Percentiles rank a stretch among this genome's conserved stretches.
Conservation (phyloP, 2,888 invertebrate species). For the Idaea dimidiata region DNA sequence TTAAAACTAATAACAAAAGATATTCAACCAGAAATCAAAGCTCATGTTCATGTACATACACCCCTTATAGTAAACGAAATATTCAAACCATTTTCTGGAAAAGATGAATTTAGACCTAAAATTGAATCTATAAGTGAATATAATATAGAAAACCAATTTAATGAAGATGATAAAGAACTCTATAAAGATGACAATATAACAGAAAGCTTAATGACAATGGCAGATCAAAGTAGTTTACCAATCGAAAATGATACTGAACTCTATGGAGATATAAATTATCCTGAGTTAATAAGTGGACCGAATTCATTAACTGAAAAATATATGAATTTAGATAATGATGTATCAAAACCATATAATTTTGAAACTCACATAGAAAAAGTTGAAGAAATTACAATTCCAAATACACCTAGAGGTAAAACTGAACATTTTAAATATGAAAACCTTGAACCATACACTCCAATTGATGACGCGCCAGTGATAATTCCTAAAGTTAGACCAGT, state of each 20-base stretch:
- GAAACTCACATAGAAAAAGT: background rate
- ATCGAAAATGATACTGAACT: conserved; percentile 8
- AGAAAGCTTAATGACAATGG: conserved; percentile 14
- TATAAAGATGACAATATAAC: conserved; percentile 12
- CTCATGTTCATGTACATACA: conserved; percentile 26
- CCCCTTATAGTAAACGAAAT: conserved; percentile 54
- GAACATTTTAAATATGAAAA: background rate
- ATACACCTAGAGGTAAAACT: conserved; percentile 8
- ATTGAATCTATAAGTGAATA: background rate
- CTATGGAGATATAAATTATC: no score
- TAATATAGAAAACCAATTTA: background rate
- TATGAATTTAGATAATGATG: background rate
- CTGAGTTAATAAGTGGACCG: background rate
- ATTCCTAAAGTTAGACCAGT: conserved; percentile 13
- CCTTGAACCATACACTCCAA: background rate
- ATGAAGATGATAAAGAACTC: conserved; percentile 15
- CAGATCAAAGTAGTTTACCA: background rate
- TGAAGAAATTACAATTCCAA: conserved; percentile 11
- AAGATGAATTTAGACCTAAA: background rate
- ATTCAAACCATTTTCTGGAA: conserved; percentile 33
- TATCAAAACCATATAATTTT: background rate
- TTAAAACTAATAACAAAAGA: conserved; percentile 23
- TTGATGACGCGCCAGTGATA: conserved; percentile 4
- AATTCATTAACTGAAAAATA: background rate
- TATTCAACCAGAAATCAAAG: conserved; percentile 13